These are phyloP conservation scores for Cherax destructor DNA, from an alignment of 1,140 invertebrate genomes.

Conservation along the genomic window DNA sequence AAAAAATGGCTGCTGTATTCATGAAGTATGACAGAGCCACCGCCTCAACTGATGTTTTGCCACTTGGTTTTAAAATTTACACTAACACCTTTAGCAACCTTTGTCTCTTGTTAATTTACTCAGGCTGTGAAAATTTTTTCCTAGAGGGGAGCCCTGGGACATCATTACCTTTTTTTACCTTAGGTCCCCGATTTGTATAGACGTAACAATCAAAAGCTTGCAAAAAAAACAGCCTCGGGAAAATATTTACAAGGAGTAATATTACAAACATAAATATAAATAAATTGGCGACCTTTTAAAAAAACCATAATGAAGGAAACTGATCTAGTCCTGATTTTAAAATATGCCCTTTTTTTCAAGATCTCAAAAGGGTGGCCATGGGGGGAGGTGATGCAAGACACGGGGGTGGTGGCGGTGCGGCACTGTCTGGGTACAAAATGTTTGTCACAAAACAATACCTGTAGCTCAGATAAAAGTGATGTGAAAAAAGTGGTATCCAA, in stretches of 20 bases:
- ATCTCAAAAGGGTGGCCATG: conserved; percentile 37
- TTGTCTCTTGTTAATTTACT: conserved; percentile 44
- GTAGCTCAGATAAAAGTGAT: background rate
- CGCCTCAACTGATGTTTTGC: background rate
- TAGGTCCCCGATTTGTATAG: conserved; percentile 45
- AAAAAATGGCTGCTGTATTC: conserved; percentile 14
- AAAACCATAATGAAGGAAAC: conserved; percentile 43
- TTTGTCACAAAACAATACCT: conserved; percentile 10
- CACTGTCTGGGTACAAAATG: conserved; percentile 55
- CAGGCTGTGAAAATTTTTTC: conserved; percentile 15
- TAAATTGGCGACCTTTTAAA: conserved; percentile 28
- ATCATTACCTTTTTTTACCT: conserved; percentile 61
- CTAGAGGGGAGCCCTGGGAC: conserved; percentile 33
- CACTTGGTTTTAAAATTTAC: conserved; percentile 10
- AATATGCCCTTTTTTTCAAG: conserved; percentile 20
- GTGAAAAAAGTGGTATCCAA: background rate
- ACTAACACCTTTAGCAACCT: conserved; percentile 52
- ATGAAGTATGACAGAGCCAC: conserved; percentile 26
- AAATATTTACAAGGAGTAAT: conserved; percentile 48
- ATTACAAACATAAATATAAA: conserved; percentile 44
- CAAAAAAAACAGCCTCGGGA: conserved; percentile 48
- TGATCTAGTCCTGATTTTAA: conserved; percentile 41
- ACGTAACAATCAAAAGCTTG: conserved; percentile 18
- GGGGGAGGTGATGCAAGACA: conserved; percentile 66
- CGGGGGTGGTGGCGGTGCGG: conserved; percentile 62